Conservation (phyloP, 2,113 vertebrate genomes). For the Rhinopithecus roxellana region DNA sequence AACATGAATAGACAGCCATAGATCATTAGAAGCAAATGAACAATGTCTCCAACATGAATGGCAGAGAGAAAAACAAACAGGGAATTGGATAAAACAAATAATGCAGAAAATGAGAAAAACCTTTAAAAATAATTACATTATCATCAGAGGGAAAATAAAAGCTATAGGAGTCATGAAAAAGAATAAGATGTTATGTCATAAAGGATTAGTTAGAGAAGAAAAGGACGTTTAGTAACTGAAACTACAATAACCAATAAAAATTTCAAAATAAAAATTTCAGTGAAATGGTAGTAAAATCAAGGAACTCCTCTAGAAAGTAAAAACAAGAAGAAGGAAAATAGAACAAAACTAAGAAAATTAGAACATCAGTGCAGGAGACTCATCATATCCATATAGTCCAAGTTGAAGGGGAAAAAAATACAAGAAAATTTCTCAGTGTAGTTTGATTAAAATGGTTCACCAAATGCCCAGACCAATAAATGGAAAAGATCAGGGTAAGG, state of each 20-base stretch:
- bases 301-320: not conserved
- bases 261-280: not conserved
- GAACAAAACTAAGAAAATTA: not conserved
- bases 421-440: not conserved
- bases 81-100: not conserved
- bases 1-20: not conserved
- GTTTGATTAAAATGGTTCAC: not conserved
- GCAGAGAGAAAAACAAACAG: not conserved
- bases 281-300: not conserved
- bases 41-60: not conserved
- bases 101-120: not conserved
- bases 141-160: not conserved
- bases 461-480: not conserved
- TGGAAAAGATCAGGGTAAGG: not conserved
- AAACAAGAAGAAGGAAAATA: not conserved
- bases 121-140: not conserved
- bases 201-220: not conserved
- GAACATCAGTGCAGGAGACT: not conserved
- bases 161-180: not conserved
- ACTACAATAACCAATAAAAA: not conserved
- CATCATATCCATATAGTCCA: not conserved
- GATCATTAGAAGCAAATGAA: conserved; percentile 5
- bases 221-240: not conserved
- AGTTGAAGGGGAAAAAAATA: not conserved
- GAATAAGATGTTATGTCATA: not conserved